These are phyloP conservation scores for Stenurella melanura DNA, from an alignment of 2,888 invertebrate genomes.

Conservation along the genomic window DNA sequence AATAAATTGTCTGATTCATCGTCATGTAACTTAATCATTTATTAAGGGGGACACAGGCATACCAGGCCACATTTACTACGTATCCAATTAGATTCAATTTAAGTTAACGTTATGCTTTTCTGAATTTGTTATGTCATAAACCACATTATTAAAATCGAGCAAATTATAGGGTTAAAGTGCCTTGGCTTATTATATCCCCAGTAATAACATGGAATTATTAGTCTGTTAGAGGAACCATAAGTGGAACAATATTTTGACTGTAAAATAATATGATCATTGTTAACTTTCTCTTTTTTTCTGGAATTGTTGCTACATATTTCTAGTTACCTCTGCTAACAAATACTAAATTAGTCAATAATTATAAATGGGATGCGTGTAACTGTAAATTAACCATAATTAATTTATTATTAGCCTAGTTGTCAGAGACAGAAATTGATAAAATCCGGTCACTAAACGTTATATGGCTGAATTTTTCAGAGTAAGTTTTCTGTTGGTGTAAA, in stretches of 20 bases:
- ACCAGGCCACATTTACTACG: constrained; percentile 35
- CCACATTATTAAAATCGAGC: constrained; percentile 14
- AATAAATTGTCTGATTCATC: constrained; percentile 30
- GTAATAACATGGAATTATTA: neutral
- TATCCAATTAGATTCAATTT: constrained; percentile 38
- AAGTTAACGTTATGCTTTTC: constrained; percentile 28
- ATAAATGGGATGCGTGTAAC: no score
- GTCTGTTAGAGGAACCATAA: neutral
- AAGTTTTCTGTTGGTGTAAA: no score
- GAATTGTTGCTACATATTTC: neutral
- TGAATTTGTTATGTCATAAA: constrained; percentile 22
- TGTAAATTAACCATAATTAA: no score
- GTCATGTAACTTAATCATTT: constrained; percentile 24
- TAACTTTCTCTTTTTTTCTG: neutral
- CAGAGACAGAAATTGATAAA: no score
- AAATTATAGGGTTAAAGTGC: neutral
- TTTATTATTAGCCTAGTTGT: no score
- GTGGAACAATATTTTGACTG: constrained; percentile 1
- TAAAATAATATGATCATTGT: neutral
- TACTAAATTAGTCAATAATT: neutral
- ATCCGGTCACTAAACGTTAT: no score
- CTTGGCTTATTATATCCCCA: constrained; percentile 15
- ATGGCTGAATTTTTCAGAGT: no score
- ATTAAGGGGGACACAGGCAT: constrained; percentile 25
- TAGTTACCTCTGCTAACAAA: neutral